A percentile compares a stretch with the other conserved stretches of the same genome.
These are phyloP conservation scores for Muraenolepis orangiensis DNA, from an alignment of 2,797 vertebrate species.

Conservation along the genomic window DNA sequence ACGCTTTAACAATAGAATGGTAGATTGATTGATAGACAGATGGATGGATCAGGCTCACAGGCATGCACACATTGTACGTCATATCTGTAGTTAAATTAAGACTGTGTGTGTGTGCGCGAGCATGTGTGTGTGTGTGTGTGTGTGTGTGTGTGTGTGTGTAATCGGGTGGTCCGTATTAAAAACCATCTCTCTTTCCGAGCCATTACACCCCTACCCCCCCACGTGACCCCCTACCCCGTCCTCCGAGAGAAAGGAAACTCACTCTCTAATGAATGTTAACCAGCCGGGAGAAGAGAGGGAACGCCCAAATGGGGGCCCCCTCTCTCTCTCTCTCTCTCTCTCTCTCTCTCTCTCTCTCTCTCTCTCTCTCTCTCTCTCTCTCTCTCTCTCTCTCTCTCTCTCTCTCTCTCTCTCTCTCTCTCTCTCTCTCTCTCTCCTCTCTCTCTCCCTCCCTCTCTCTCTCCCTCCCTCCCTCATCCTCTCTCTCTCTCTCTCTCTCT, in stretches of 20 bases:
- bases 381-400: too few relatives aligned
- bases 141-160: constrained; percentile 24
- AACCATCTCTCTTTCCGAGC: constrained; percentile 34
- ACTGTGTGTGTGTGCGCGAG: constrained; percentile 20
- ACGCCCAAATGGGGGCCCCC: constrained; percentile 29
- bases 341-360: too few relatives aligned
- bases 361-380: too few relatives aligned
- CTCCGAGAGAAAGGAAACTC: constrained; percentile 51
- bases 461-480: too few relatives aligned
- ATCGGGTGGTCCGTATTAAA: constrained; percentile 55
- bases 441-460: background rate
- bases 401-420: too few relatives aligned
- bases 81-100: constrained; percentile 66
- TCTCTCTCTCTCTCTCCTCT: background rate
- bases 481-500: background rate
- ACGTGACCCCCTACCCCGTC: constrained; percentile 16
- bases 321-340: background rate
- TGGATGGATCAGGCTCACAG: background rate
- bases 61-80: constrained; percentile 38
- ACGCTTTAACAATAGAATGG: too few relatives aligned
- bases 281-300: constrained; percentile 65
- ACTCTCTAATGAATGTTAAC: constrained; percentile 75
- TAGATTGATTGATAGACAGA: background rate
- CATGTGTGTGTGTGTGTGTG: background rate
- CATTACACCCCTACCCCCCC: constrained; percentile 20